These are phyloP conservation scores for Octodonta nipae DNA, from an alignment of 2,888 invertebrate genomes.

Conservation along the genomic window DNA sequence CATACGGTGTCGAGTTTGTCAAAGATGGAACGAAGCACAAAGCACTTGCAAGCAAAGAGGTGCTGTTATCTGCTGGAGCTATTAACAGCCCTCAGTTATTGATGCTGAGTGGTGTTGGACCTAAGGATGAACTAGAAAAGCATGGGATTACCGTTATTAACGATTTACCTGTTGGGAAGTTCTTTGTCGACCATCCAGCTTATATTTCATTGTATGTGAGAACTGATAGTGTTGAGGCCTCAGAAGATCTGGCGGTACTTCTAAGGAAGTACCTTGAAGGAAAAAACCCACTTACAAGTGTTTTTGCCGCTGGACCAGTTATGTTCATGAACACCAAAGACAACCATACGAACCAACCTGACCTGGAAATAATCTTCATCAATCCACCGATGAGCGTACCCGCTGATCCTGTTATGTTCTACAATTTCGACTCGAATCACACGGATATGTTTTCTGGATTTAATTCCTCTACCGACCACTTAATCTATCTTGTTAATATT, in stretches of 20 bases:
- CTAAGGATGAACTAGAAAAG: slow-evolving; percentile 15
- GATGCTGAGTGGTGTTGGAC: slow-evolving; percentile 26
- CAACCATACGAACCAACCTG: not conserved
- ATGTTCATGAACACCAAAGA: slow-evolving; percentile 8
- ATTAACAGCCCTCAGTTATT: slow-evolving; percentile 43
- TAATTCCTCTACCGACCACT: slow-evolving; percentile 11
- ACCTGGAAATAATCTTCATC: not conserved
- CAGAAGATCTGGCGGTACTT: not conserved
- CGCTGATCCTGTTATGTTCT: not conserved
- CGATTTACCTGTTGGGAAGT: slow-evolving; percentile 20
- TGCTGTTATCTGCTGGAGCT: slow-evolving; percentile 63
- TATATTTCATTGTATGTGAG: slow-evolving; percentile 16
- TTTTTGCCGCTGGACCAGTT: slow-evolving; percentile 4
- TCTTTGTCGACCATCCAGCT: slow-evolving; percentile 20
- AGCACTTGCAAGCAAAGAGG: slow-evolving; percentile 48
- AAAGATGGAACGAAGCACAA: slow-evolving; percentile 34
- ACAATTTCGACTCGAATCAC: slow-evolving; percentile 1
- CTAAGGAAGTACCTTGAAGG: slow-evolving; percentile 5
- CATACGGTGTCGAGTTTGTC: slow-evolving; percentile 42
- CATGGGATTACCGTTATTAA: slow-evolving; percentile 16
- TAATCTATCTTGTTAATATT: slow-evolving; percentile 15
- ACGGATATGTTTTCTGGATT: not conserved
- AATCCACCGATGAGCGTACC: slow-evolving; percentile 3
- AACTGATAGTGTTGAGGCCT: slow-evolving; percentile 3
- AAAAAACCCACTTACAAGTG: slow-evolving; percentile 3